Evolutionary conservation across 2,797 vertebrate species (phyloP).

Genomic region (Rhinoraja longicauda): DNA sequence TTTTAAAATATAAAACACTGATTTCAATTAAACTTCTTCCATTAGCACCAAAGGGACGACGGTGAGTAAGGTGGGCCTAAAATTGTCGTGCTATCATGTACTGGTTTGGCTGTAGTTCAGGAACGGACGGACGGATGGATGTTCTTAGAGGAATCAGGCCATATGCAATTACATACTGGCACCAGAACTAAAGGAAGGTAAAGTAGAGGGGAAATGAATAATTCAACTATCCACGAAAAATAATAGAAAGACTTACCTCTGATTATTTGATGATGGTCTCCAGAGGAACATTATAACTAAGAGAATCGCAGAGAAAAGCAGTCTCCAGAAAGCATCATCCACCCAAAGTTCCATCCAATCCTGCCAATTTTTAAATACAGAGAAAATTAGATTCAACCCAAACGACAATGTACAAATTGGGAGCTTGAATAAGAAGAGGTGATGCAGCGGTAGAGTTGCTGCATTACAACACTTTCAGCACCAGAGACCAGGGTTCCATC

Average conservation of each 20-base stretch:
- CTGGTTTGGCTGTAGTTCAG: too few species aligned
- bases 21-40: too few species aligned
- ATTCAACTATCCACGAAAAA: not conserved
- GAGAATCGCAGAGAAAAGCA: constrained; percentile 75
- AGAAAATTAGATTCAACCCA: not conserved
- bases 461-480: too few species aligned
- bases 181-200: not conserved
- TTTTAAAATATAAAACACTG: too few species aligned
- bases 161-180: not conserved
- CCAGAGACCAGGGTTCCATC: too few species aligned
- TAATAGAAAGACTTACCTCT: constrained; percentile 57
- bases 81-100: too few species aligned
- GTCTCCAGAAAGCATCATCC: constrained; percentile 82
- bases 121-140: too few species aligned
- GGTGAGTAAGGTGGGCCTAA: too few species aligned
- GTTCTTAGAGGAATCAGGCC: too few species aligned
- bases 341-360: constrained; percentile 84
- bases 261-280: constrained; percentile 82
- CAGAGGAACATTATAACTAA: constrained; percentile 83
- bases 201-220: not conserved
- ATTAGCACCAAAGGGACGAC: too few species aligned
- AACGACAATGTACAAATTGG: not conserved
- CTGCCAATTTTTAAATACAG: constrained; percentile 48
- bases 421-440: not conserved
- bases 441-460: not conserved